Evolutionary conservation across 2,113 vertebrate genomes (phyloP).

Genomic region (Megaceryle torquata): DNA sequence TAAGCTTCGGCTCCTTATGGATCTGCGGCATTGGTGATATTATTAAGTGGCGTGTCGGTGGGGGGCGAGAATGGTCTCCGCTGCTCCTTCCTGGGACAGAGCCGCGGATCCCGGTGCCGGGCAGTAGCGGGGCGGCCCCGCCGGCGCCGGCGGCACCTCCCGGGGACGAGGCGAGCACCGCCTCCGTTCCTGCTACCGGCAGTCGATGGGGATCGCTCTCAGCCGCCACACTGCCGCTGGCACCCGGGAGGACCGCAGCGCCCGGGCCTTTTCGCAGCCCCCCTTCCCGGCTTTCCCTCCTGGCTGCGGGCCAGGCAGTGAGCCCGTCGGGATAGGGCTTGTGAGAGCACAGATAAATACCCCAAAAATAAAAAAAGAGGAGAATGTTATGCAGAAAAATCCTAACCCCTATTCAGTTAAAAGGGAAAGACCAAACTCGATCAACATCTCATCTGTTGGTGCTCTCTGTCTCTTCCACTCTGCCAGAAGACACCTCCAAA

Average conservation of each 20-base stretch:
- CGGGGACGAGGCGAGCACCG: not conserved
- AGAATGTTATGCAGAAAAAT: no score
- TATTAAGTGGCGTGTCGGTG: no score
- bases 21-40: not conserved
- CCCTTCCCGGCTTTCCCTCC: not conserved
- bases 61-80: not conserved
- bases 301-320: not conserved
- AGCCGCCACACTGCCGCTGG: not conserved
- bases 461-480: not conserved
- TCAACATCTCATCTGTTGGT: not conserved
- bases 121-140: not conserved
- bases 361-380: not conserved
- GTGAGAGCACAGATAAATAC: not conserved
- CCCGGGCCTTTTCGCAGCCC: no score
- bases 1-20: not conserved
- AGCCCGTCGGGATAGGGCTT: not conserved
- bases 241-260: accelerated
- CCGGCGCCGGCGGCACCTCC: not conserved
- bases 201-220: not conserved
- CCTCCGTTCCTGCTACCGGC: not conserved
- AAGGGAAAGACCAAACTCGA: not conserved
- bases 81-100: not conserved
- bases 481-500: not conserved
- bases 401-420: not conserved
- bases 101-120: not conserved